Percentiles rank a stretch among this genome's conserved stretches.
Conservation (phyloP, 2,797 vertebrate genomes). For the Periophthalmus magnuspinnatus region DNA sequence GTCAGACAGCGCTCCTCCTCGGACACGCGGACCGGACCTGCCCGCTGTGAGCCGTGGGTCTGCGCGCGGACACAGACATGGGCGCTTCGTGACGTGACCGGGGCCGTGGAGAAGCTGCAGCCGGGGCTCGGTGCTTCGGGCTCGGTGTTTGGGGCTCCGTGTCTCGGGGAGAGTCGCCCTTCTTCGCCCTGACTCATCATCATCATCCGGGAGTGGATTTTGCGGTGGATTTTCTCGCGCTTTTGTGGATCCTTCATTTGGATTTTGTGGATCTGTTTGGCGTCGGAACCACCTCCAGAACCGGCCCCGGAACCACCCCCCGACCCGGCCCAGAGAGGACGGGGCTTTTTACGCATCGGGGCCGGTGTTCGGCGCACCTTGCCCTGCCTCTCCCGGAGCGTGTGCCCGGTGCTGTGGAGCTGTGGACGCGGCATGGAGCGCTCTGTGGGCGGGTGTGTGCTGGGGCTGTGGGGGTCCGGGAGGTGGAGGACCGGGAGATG, state of each 20-base stretch:
- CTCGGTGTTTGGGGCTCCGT: too few species aligned
- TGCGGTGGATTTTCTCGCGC: background rate
- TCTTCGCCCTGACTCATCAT: background rate
- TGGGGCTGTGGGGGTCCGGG: background rate
- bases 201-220: background rate
- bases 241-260: background rate
- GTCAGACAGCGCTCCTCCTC: background rate
- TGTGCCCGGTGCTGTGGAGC: background rate
- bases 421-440: background rate
- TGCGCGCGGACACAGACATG: background rate
- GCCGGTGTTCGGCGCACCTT: slow-evolving; percentile 2
- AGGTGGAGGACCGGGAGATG: background rate
- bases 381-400: background rate
- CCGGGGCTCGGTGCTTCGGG: background rate
- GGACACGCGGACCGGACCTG: background rate
- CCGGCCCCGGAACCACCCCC: too few species aligned
- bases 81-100: background rate
- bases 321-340: background rate
- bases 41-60: background rate
- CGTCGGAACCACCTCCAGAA: background rate
- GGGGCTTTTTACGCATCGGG: background rate
- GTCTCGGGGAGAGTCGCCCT: background rate
- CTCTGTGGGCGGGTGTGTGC: background rate
- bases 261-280: background rate
- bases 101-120: background rate